phyloP scores from a whole-genome alignment of 2,888 invertebrate genomes.

The Eupithecia abbreviata region DNA sequence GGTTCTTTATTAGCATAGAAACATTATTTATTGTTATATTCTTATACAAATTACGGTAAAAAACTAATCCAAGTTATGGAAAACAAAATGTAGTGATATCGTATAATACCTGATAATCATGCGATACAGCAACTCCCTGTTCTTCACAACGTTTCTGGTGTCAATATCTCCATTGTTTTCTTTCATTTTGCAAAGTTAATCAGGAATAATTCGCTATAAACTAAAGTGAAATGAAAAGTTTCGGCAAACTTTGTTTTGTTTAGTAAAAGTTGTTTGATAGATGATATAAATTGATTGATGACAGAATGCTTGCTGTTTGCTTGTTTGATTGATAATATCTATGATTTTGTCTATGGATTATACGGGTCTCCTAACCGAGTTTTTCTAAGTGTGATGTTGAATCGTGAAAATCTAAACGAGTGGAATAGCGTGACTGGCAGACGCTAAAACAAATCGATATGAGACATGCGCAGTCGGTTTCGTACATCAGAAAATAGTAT shows the following conservation, averaged over 20 bases:
- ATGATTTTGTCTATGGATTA: background rate
- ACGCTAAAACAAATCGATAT: background rate
- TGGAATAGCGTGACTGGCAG: background rate
- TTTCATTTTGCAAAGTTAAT: conserved; percentile 62
- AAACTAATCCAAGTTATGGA: background rate
- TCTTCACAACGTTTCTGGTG: conserved; percentile 92
- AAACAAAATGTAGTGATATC: background rate
- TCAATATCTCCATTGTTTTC: conserved; percentile 81
- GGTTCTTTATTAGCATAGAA: background rate
- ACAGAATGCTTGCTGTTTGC: background rate
- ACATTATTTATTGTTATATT: background rate
- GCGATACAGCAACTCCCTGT: conserved; percentile 93
- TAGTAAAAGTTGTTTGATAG: conserved; percentile 8
- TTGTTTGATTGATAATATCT: background rate
- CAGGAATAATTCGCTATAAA: conserved; percentile 12
- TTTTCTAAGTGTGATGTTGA: background rate
- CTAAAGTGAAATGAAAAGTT: background rate
- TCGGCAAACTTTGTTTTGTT: conserved; percentile 16
- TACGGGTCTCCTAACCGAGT: background rate
- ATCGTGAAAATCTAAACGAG: background rate
- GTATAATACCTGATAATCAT: conserved; percentile 91
- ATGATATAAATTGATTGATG: background rate
- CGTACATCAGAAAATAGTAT: background rate
- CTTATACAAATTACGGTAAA: background rate
- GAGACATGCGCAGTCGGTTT: background rate